Evolutionary conservation across 2,797 vertebrate species (phyloP).

Genomic region (Cryptoblepharus egeriae): DNA sequence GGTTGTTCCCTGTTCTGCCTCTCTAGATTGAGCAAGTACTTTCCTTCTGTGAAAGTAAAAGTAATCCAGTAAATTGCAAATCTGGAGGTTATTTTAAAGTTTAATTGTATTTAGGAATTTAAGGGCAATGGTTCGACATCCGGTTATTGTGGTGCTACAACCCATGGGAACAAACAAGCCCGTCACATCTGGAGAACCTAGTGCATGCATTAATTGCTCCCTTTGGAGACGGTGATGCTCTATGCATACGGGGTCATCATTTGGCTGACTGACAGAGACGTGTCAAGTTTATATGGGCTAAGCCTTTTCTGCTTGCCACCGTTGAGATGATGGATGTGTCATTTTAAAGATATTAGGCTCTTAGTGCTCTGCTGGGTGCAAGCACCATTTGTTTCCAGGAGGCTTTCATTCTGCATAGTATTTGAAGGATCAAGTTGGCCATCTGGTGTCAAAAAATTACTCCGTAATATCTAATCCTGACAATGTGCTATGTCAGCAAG

Average conservation of each 20-base stretch:
- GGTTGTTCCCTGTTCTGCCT: background rate
- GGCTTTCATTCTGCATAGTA: background rate
- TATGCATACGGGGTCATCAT: slow-evolving; percentile 30
- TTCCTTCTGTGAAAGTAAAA: background rate
- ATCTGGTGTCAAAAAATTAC: slow-evolving; percentile 27
- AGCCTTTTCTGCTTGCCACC: slow-evolving; percentile 64
- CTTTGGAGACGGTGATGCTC: slow-evolving; percentile 47
- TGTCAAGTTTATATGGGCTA: slow-evolving; percentile 68
- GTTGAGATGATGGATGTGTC: slow-evolving; percentile 65
- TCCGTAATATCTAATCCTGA: slow-evolving; percentile 1
- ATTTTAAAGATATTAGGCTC: slow-evolving; percentile 54
- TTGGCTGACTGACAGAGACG: slow-evolving; percentile 69
- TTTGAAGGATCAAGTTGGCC: slow-evolving; percentile 23
- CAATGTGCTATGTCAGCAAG: background rate
- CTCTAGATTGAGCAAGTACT: background rate
- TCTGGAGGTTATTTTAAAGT: background rate
- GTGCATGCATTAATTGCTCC: slow-evolving; percentile 34
- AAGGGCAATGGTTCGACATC: accelerated
- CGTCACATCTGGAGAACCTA: slow-evolving; percentile 54
- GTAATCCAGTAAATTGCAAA: background rate
- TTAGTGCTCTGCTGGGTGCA: slow-evolving; percentile 10
- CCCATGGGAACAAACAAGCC: slow-evolving; percentile 33
- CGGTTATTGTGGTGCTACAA: slow-evolving; percentile 4
- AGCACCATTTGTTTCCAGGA: slow-evolving; percentile 28
- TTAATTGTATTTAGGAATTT: background rate